Conservation (phyloP, 2,113 vertebrate species). For the Anolis carolinensis region DNA sequence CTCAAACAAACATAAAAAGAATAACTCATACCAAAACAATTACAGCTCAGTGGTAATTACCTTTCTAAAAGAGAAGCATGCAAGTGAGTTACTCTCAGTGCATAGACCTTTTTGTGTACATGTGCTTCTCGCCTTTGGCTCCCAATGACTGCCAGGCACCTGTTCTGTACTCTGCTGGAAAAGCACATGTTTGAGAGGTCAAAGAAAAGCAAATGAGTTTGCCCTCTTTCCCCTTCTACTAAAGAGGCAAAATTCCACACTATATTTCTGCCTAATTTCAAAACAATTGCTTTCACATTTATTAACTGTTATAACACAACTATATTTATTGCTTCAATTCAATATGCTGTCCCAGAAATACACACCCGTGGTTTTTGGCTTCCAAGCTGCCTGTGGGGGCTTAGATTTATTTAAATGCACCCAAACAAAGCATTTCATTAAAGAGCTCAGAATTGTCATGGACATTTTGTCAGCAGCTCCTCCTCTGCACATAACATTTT, state of each 20-base stretch:
- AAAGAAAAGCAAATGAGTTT: not conserved
- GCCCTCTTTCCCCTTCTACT: not conserved
- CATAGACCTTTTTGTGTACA: constrained; percentile 8
- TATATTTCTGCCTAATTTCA: not conserved
- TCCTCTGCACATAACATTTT: not conserved
- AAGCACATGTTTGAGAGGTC: not conserved
- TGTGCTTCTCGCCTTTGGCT: constrained; percentile 48
- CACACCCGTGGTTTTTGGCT: not conserved
- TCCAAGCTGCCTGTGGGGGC: not conserved
- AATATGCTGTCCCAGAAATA: not conserved
- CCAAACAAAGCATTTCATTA: not conserved
- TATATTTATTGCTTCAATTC: constrained; percentile 27
- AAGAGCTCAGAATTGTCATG: not conserved
- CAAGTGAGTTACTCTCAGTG: constrained; percentile 19
- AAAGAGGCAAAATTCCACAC: not conserved
- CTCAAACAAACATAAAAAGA: constrained; percentile 30
- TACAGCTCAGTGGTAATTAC: constrained; percentile 13
- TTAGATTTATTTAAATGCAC: not conserved
- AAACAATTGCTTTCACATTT: constrained; percentile 17
- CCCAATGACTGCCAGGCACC: not conserved
- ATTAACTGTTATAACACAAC: not conserved
- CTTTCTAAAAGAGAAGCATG: constrained; percentile 28
- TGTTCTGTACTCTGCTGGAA: not conserved
- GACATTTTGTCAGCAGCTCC: not conserved
- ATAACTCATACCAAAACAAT: constrained; percentile 8